Percentiles rank a stretch among this genome's conserved stretches.
These are phyloP conservation scores for Aphrocallistes beatrix DNA, from an alignment of 37 sponge, comb jelly and placozoan species.

Conservation along the genomic window DNA sequence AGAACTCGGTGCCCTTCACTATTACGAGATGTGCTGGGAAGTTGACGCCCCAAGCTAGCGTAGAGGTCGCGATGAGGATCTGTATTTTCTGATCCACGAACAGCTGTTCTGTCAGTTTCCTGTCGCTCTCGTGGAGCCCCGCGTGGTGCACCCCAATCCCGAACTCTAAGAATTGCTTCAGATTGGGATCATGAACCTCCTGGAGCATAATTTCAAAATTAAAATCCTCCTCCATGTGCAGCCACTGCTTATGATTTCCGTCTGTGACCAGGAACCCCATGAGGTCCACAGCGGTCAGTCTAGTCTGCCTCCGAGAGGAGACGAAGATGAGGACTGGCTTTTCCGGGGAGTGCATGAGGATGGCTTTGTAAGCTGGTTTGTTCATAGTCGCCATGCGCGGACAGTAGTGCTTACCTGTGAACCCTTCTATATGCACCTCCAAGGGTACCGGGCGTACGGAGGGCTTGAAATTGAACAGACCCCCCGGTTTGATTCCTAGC, in stretches of 20 bases:
- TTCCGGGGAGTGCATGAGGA: slow-evolving; percentile 71
- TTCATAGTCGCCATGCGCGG: slow-evolving; percentile 99
- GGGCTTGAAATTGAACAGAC: slow-evolving; percentile 96
- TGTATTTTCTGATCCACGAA: slow-evolving; percentile 89
- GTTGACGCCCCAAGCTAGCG: slow-evolving; percentile 98
- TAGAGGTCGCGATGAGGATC: slow-evolving; percentile 85
- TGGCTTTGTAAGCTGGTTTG: slow-evolving; percentile 87
- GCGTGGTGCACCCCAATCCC: slow-evolving; percentile 97
- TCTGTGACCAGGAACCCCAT: slow-evolving; percentile 62
- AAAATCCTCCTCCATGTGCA: slow-evolving; percentile 70
- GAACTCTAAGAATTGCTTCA: slow-evolving; percentile 71
- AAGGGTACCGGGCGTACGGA: slow-evolving; percentile 97
- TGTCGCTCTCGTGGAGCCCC: slow-evolving; percentile 85
- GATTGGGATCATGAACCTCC: slow-evolving; percentile 55
- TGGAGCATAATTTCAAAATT: slow-evolving; percentile 50
- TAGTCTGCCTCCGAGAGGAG: slow-evolving; percentile 93
- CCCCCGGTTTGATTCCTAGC: slow-evolving; percentile 72
- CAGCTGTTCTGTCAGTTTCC: slow-evolving; percentile 71
- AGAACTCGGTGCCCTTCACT: slow-evolving; percentile 97
- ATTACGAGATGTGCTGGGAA: slow-evolving; percentile 97
- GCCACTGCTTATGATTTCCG: slow-evolving; percentile 83
- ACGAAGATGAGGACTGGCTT: slow-evolving; percentile 94
- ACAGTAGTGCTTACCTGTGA: slow-evolving; percentile 96
- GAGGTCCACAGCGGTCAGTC: slow-evolving; percentile 88
- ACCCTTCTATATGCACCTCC: slow-evolving; percentile 90